Evolutionary conservation across 2,113 vertebrate species (phyloP).

Genomic region (Xiphophorus couchianus): DNA sequence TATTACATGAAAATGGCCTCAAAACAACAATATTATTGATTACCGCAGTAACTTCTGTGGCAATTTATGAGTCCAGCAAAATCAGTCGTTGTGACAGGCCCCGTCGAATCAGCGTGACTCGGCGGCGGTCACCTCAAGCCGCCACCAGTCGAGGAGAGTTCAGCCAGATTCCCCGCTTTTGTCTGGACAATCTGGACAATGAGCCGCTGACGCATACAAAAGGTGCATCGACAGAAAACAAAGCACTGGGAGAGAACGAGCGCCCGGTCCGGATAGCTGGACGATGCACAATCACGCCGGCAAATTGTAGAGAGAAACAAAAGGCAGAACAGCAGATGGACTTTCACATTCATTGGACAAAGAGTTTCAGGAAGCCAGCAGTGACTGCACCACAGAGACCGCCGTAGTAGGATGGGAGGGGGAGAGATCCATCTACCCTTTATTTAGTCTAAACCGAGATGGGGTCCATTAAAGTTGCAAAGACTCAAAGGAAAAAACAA

Average conservation of each 20-base stretch:
- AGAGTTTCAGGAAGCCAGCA: constrained; percentile 39
- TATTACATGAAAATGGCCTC: too few species aligned
- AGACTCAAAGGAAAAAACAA: constrained; percentile 25
- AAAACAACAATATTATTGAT: too few species aligned
- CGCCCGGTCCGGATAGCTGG: constrained; percentile 6
- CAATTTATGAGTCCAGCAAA: too few species aligned
- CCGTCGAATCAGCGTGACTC: constrained; percentile 28
- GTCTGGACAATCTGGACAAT: neutral
- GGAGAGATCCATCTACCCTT: constrained; percentile 22
- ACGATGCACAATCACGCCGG: neutral
- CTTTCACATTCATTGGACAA: constrained; percentile 15
- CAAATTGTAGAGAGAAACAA: constrained; percentile 10
- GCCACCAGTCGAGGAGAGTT: constrained; percentile 6
- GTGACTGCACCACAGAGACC: constrained; percentile 31
- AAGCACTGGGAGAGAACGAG: too few species aligned
- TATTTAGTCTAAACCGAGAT: constrained; percentile 32
- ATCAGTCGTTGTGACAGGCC: too few species aligned
- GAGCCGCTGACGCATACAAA: constrained; percentile 1
- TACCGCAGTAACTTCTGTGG: too few species aligned
- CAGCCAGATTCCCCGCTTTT: constrained; percentile 10
- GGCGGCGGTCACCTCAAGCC: constrained; percentile 21
- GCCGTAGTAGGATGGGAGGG: constrained; percentile 17
- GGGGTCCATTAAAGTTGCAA: constrained; percentile 26
- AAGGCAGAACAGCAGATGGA: constrained; percentile 26
- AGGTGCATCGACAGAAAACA: constrained; percentile 1